Percentiles rank a stretch among this genome's conserved stretches.
These are phyloP conservation scores for Alviniconcha marisindica DNA, from an alignment of 1,140 invertebrate genomes.

Conservation along the genomic window DNA sequence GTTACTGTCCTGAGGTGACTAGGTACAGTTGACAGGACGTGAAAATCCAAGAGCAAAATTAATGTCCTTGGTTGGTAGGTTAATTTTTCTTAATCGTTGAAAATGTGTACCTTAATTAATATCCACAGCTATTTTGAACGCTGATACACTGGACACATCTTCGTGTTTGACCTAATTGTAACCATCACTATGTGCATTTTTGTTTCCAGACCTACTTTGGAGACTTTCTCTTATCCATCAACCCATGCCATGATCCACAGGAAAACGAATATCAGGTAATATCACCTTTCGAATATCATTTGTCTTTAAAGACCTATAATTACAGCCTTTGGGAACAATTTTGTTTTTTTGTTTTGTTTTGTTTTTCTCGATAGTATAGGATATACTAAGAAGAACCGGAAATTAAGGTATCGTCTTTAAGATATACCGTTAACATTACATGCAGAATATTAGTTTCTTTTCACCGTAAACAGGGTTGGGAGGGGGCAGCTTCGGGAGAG, in stretches of 20 bases:
- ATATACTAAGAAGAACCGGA: no score
- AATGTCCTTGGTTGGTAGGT: not conserved
- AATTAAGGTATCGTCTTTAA: no score
- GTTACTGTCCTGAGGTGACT: no score
- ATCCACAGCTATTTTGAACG: not conserved
- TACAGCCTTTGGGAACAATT: not conserved
- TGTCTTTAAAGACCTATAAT: not conserved
- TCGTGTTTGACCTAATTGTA: not conserved
- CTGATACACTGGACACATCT: not conserved
- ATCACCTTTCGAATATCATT: no score
- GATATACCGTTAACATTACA: no score
- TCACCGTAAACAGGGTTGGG: no score
- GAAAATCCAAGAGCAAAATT: not conserved
- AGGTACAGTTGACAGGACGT: no score
- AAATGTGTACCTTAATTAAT: not conserved
- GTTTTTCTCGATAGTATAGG: not conserved
- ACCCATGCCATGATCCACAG: not conserved
- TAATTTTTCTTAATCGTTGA: not conserved
- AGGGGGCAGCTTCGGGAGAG: no score
- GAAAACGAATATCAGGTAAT: conserved; percentile 6
- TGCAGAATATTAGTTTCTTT: no score
- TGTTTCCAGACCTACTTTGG: not conserved
- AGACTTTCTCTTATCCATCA: conserved; percentile 1
- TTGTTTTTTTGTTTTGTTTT: not conserved
- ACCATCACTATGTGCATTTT: not conserved